Base-by-base conservation (phyloP, 2,113 vertebrate species). In the Columba livia region DNA sequence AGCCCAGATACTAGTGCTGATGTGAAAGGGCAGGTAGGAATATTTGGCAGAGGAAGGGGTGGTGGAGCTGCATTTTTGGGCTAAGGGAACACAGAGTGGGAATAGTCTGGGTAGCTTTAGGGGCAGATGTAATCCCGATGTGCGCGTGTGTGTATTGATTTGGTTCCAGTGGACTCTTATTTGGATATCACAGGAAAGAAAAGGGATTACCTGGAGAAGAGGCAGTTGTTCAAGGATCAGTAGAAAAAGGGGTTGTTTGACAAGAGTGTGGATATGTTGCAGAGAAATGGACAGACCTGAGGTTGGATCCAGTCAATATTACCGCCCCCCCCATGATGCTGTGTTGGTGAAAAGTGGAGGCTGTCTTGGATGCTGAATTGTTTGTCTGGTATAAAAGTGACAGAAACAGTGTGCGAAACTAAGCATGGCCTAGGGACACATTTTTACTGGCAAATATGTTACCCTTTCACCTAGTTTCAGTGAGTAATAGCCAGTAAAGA, bases 241-340 rank as follows among this genome's bases (percentile, higher is more conserved):
- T 10, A 56, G 73, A 61, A 54, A 78, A 67, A 85, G 53, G 10
- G 40, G 10, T 57, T 85, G 53, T 50, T 85, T 85, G 50, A 56
- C 48, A 60, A 53, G 24, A 24, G 16, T 9, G 8, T 83, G 54
- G 31, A 4, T 57, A 5, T 5, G 19, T 60, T 73, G 53, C 29
- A 69, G 48, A 64, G 58, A 81, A 61, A 29, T 6, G 65, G 70
- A 31, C n/a, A 79, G 69, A 36, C 23, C 2, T 17, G 21, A 15
- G 32, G 10, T 75, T 85, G 51, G 32, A 32, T n/a, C 21, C 0
- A 4, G 21, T 40, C 0, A 1, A 2, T 66, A 13, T 31, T 48
- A 28, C 40, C 0, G 3, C 23, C 3, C 6, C 28, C 13, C 66
- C 12, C 6, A 1, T 26, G 47, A 17, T 78, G 40, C 19, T 0